Evolutionary conservation across 2,888 invertebrate species (phyloP), one percentile per base, ranked within the genome.

Genomic region (Drosophila prolongata): DNA sequence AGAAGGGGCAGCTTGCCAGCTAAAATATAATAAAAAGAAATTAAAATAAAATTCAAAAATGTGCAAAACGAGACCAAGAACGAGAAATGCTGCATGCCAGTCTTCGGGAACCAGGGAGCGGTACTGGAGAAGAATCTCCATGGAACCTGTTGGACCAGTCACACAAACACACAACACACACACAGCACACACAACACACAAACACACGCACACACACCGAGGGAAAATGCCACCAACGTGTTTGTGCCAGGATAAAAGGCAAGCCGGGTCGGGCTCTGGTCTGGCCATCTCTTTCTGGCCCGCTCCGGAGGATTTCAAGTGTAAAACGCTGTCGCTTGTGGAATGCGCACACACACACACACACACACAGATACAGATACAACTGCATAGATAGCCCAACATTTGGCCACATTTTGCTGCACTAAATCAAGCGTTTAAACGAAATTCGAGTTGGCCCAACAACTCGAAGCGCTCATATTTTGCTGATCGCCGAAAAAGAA

Each of bases 121-220:
- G 37, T 16, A 8, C 50, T 30, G 58, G 46, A 61, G 74, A 78
- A 84, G 82, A 84, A 87, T 87, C 87, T 73, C 74, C 74, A 37
- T 89, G 88, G 88, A 89, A 89, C 88, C 88, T 89, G 88, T 89
- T 89, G 89, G 90, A 89, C 88, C 90, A 89, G 88, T 81, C 80
- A 69, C 72, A 71, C 76, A 72, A 56, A 77, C 74, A 79, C 75
- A 66, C 55, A 53, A 19, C 19, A 40, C 35, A 30, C 47, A 54
- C 37, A 44, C 38, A 24, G 19, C 19, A 59, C 75, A 73, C 54
- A 67, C 64, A 72, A 60, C 75, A 73, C 54, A 65, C 64, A 72
- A 60, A 64, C 61, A 49, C 43, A 19, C 27, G 3, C 16, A 40
- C 35, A 30, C 47, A 54, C 37, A 44, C 43, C 19, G 27, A 46